Percentiles rank a stretch among this genome's conserved stretches.
phyloP scores from a whole-genome alignment of 1,140 invertebrate species.

The Hyposmocoma kahamanoa region DNA sequence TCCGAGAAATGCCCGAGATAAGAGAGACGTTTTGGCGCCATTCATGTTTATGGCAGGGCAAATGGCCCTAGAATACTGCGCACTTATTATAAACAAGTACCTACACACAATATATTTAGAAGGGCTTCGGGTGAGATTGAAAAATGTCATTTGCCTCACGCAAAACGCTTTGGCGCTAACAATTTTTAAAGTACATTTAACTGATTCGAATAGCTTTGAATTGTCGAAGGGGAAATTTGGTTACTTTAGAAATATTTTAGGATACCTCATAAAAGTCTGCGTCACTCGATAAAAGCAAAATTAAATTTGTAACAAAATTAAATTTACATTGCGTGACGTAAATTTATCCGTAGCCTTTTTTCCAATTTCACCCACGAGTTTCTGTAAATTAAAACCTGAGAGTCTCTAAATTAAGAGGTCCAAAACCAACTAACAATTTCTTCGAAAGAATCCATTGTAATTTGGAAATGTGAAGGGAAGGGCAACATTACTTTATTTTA shows the following conservation, averaged over 20 bases:
- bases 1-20: conserved; percentile 68
- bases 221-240: no score
- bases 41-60: conserved; percentile 68
- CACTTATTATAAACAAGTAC: conserved; percentile 68
- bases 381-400: no score
- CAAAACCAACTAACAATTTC: not conserved
- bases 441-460: conserved; percentile 15
- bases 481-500: conserved; percentile 44
- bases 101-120: conserved; percentile 49
- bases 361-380: no score
- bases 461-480: conserved; percentile 17
- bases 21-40: conserved; percentile 68
- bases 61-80: conserved; percentile 64
- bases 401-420: no score
- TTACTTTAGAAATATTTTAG: no score
- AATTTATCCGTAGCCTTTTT: no score
- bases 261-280: no score
- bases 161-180: not conserved
- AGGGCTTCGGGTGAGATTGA: conserved; percentile 28
- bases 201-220: no score
- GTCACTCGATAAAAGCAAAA: no score
- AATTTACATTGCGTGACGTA: no score
- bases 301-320: no score
- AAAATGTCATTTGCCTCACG: conserved; percentile 19
- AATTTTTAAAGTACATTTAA: conserved; percentile 3